These are phyloP conservation scores for Hippolais icterina DNA, from an alignment of 2,113 vertebrate species.

Conservation along the genomic window DNA sequence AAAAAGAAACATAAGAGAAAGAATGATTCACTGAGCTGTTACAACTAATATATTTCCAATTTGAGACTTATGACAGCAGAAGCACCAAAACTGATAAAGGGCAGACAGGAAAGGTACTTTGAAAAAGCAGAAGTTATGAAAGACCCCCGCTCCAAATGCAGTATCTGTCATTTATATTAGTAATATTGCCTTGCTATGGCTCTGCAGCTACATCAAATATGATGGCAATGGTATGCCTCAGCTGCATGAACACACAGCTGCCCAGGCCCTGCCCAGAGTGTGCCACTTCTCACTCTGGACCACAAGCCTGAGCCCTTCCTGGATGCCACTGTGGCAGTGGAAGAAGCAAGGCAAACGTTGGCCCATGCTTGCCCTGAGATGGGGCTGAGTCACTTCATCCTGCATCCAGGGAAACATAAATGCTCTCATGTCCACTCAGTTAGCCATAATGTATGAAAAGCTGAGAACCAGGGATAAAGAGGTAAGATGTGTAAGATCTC, in stretches of 20 bases:
- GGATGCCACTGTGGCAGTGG: background rate
- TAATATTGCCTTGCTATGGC: background rate
- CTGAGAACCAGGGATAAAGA: background rate
- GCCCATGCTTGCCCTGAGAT: background rate
- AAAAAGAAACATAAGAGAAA: conserved; percentile 61
- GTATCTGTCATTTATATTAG: background rate
- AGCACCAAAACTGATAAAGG: background rate
- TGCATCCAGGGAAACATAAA: background rate
- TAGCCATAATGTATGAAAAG: background rate
- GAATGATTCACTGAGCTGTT: conserved; percentile 18
- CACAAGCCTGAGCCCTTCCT: background rate
- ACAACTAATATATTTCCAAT: background rate
- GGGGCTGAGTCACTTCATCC: background rate
- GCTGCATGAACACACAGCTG: background rate
- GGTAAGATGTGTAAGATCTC: background rate
- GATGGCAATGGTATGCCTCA: background rate
- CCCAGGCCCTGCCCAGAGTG: background rate
- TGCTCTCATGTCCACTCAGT: background rate
- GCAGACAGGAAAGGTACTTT: background rate
- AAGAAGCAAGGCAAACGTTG: background rate
- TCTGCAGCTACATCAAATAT: background rate
- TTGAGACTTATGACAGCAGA: background rate
- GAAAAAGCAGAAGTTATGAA: background rate
- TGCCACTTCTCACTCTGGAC: background rate
- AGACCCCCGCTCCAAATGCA: background rate